A percentile compares a stretch with the other conserved stretches of the same genome.
phyloP scores from a whole-genome alignment of 2,888 invertebrate species.

The Falcaria lacertinaria region DNA sequence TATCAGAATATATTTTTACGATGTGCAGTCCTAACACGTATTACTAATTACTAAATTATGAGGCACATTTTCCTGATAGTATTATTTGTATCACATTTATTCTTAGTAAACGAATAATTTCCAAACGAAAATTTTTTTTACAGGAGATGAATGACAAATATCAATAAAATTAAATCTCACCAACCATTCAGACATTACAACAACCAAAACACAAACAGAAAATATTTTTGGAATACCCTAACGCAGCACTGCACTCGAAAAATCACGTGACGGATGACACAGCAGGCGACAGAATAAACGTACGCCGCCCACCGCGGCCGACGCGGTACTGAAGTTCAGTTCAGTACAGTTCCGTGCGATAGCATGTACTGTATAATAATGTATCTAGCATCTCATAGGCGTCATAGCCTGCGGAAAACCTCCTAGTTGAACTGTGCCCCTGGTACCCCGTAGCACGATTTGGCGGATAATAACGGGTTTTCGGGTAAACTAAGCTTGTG shows the following conservation, averaged over 20 bases:
- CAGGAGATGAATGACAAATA: too few relatives aligned
- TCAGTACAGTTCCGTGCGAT: slow-evolving; percentile 25
- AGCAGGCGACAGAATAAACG: slow-evolving; percentile 27
- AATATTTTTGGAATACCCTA: slow-evolving; percentile 7
- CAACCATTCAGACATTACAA: slow-evolving; percentile 29
- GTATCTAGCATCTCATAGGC: slow-evolving; percentile 52
- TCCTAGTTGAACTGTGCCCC: slow-evolving; percentile 43
- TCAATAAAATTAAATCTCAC: too few relatives aligned
- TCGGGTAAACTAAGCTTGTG: slow-evolving; percentile 23
- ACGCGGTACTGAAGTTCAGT: slow-evolving; percentile 61
- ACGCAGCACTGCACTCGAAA: slow-evolving; percentile 24
- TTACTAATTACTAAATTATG: too few relatives aligned
- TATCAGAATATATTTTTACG: too few relatives aligned
- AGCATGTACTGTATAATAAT: slow-evolving; percentile 41
- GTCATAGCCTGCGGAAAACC: slow-evolving; percentile 40
- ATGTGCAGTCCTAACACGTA: too few relatives aligned
- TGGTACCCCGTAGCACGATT: slow-evolving; percentile 40
- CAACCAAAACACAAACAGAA: neutral
- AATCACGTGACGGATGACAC: slow-evolving; percentile 24
- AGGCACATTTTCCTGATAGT: too few relatives aligned
- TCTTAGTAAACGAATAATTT: too few relatives aligned
- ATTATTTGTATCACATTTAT: too few relatives aligned
- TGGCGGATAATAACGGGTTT: slow-evolving; percentile 27
- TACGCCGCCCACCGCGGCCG: slow-evolving; percentile 48
- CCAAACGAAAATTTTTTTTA: too few relatives aligned